Evolutionary conservation across 2,888 invertebrate species (phyloP).

Genomic region (Hedychridium roseum): DNA sequence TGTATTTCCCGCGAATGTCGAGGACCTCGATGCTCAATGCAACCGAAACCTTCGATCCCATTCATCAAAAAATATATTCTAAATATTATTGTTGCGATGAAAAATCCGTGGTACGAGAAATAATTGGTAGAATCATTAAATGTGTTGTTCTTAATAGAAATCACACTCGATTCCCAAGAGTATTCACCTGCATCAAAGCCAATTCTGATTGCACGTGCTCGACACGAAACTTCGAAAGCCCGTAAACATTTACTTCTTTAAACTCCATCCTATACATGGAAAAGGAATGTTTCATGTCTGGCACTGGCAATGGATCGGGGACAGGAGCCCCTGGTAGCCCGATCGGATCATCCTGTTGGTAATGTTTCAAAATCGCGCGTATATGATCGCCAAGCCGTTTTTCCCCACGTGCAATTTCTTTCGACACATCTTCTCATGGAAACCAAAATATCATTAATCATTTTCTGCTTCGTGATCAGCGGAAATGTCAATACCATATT

Average conservation of each 20-base stretch:
- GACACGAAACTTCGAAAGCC: constrained; percentile 81
- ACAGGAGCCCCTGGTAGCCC: constrained; percentile 82
- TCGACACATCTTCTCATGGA: constrained; percentile 43
- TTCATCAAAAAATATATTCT: too few species aligned
- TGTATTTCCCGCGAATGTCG: constrained; percentile 79
- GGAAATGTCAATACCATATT: too few species aligned
- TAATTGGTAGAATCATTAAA: too few species aligned
- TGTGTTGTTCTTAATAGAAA: too few species aligned
- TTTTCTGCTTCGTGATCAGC: constrained; percentile 2
- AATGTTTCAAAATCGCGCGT: constrained; percentile 76
- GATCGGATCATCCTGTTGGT: constrained; percentile 80
- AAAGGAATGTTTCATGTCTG: constrained; percentile 77
- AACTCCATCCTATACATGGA: constrained; percentile 76
- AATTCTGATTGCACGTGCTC: constrained; percentile 76
- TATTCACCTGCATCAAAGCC: constrained; percentile 75
- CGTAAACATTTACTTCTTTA: constrained; percentile 75
- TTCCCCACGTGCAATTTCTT: constrained; percentile 65
- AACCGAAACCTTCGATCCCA: constrained; percentile 76
- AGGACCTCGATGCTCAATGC: constrained; percentile 76
- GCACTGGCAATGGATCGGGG: constrained; percentile 82
- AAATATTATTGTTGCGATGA: too few species aligned
- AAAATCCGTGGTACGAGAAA: too few species aligned
- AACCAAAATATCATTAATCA: constrained; percentile 13
- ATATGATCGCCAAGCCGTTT: constrained; percentile 78
- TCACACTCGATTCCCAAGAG: too few species aligned